A percentile compares a stretch with the other conserved stretches of the same genome.
phyloP scores from a whole-genome alignment of 2,113 vertebrate species.

The Platysternon megacephalum region DNA sequence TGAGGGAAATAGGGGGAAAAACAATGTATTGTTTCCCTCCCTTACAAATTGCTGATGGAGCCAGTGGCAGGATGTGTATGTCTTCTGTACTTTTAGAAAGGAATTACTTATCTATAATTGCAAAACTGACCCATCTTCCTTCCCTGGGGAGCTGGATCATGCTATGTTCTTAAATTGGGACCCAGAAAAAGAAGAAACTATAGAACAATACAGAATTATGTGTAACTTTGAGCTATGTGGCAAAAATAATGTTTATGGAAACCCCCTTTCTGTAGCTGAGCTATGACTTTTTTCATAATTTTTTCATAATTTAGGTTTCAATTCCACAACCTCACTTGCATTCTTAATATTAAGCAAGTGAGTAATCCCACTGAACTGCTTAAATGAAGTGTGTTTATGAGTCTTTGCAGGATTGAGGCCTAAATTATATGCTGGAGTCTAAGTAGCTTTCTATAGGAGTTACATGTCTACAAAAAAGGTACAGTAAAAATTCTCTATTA shows the following conservation, averaged over 20 bases:
- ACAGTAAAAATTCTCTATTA: neutral
- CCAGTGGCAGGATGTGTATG: neutral
- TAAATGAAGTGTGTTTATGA: accelerated
- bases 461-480: neutral
- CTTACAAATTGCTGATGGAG: neutral
- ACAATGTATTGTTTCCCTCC: neutral
- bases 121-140: neutral
- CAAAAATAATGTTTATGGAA: neutral
- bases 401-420: neutral
- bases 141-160: neutral
- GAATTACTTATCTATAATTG: neutral
- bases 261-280: neutral
- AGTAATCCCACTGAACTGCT: neutral
- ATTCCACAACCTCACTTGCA: neutral
- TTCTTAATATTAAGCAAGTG: neutral
- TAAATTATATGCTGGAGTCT: neutral
- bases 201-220: neutral
- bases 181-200: neutral
- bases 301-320: neutral
- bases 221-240: neutral
- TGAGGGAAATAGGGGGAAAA: neutral
- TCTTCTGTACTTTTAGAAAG: neutral
- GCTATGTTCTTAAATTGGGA: neutral
- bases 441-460: neutral
- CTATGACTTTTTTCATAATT: neutral